Evolutionary conservation across 2,797 vertebrate species (phyloP).

Genomic region (Bovichtus variegatus): DNA sequence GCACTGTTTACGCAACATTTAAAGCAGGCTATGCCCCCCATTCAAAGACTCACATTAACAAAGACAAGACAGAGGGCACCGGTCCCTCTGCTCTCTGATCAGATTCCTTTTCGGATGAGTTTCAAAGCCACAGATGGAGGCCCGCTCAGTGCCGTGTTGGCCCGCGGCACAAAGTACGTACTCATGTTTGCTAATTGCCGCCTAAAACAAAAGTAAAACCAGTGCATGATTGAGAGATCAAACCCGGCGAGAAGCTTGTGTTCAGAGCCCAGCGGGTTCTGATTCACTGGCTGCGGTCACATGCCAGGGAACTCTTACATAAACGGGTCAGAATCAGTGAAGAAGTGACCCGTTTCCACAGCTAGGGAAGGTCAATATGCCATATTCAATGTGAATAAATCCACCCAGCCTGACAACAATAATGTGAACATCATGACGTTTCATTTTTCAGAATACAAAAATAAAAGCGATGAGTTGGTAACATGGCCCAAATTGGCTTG

Average conservation of each 20-base stretch:
- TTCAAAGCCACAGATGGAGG: conserved; percentile 41
- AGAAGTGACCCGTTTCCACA: conserved; percentile 57
- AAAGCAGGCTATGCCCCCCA: conserved; percentile 4
- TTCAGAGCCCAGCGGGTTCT: conserved; percentile 35
- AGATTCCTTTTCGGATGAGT: conserved; percentile 1
- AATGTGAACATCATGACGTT: neutral
- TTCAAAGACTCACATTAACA: conserved; percentile 21
- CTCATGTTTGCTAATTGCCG: conserved; percentile 69
- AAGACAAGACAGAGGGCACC: conserved; percentile 20
- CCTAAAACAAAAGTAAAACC: conserved; percentile 60
- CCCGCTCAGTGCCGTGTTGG: conserved; percentile 13
- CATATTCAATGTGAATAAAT: neutral
- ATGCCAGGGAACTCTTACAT: conserved; percentile 66
- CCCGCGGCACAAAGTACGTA: conserved; percentile 4
- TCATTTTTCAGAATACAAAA: neutral
- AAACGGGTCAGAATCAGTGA: conserved; percentile 55
- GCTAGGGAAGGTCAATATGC: conserved; percentile 24
- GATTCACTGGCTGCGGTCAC: conserved; percentile 40
- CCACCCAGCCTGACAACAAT: neutral
- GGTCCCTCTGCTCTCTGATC: conserved; percentile 54
- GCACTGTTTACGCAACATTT: conserved; percentile 30
- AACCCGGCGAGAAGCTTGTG: conserved; percentile 49
- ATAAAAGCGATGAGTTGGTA: neutral
- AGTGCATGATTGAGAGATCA: conserved; percentile 58
- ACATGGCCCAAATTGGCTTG: neutral